Evolutionary conservation across 2,113 vertebrate species (phyloP).

Genomic region (Silurus asotus): DNA sequence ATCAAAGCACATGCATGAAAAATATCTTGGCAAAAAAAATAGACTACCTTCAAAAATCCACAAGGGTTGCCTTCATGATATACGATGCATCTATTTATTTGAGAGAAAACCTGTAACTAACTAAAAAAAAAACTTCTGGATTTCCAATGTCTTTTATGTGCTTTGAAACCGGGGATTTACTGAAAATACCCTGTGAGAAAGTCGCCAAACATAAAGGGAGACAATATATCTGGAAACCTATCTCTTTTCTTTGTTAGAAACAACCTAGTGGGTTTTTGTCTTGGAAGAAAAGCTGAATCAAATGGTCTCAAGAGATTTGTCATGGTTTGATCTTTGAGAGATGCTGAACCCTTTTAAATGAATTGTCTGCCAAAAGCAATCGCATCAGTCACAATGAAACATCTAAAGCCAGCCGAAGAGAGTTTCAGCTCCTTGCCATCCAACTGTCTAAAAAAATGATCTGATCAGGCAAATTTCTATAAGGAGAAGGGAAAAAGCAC

Average conservation of each 20-base stretch:
- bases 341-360: slow-evolving; percentile 33
- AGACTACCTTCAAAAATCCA: background rate
- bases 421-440: background rate
- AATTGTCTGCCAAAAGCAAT: slow-evolving; percentile 35
- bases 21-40: background rate
- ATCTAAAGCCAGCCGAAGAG: slow-evolving; percentile 14
- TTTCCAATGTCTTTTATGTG: background rate
- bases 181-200: background rate
- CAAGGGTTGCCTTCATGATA: slow-evolving; percentile 7
- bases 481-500: background rate
- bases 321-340: slow-evolving; percentile 26
- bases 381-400: slow-evolving; percentile 40
- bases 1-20: background rate
- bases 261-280: background rate
- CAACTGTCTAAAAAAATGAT: slow-evolving; percentile 20
- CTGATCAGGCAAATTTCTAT: background rate
- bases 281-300: slow-evolving; percentile 34
- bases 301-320: slow-evolving; percentile 27
- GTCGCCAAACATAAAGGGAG: background rate
- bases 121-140: background rate
- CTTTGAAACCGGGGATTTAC: background rate
- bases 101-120: slow-evolving; percentile 36
- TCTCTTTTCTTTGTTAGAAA: slow-evolving; percentile 10
- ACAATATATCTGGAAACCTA: background rate
- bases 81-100: slow-evolving; percentile 23